These are phyloP conservation scores for Troilus luridus DNA, from an alignment of 2,888 invertebrate species.

Conservation along the genomic window DNA sequence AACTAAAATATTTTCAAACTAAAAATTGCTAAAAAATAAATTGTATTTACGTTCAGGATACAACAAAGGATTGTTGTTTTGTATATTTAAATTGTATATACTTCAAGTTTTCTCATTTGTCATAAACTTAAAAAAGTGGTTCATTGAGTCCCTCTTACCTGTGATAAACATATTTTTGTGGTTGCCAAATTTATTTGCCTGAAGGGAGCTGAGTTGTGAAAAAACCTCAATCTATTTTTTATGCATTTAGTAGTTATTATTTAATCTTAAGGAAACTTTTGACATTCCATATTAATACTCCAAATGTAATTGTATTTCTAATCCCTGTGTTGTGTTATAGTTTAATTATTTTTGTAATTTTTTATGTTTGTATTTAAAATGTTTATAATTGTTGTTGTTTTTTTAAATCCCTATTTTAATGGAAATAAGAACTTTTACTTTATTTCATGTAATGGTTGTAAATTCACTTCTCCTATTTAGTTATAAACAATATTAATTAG, in stretches of 20 bases:
- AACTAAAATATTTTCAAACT: neutral
- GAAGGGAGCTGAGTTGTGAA: neutral
- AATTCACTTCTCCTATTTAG: neutral
- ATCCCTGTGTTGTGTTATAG: conserved; percentile 49
- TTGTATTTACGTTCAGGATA: neutral
- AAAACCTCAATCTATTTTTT: neutral
- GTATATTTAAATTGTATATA: neutral
- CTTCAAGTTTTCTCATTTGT: neutral
- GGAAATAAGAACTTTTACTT: neutral
- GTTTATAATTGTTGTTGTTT: conserved; percentile 52
- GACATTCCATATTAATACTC: conserved; percentile 57
- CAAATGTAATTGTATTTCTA: neutral
- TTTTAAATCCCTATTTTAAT: conserved; percentile 27
- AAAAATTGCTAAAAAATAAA: neutral
- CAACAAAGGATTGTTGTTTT: neutral
- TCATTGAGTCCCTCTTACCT: neutral
- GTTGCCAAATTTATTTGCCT: neutral
- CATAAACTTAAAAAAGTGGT: neutral
- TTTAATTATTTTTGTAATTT: conserved; percentile 58
- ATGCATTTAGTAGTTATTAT: neutral
- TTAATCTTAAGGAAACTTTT: conserved; percentile 46
- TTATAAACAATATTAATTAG: conserved; percentile 26
- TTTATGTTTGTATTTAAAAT: conserved; percentile 57
- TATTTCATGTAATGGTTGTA: conserved; percentile 48
- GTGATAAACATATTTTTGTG: conserved; percentile 42